Evolutionary conservation across 2,888 invertebrate species (phyloP).

Genomic region (Clitarchus hookeri): DNA sequence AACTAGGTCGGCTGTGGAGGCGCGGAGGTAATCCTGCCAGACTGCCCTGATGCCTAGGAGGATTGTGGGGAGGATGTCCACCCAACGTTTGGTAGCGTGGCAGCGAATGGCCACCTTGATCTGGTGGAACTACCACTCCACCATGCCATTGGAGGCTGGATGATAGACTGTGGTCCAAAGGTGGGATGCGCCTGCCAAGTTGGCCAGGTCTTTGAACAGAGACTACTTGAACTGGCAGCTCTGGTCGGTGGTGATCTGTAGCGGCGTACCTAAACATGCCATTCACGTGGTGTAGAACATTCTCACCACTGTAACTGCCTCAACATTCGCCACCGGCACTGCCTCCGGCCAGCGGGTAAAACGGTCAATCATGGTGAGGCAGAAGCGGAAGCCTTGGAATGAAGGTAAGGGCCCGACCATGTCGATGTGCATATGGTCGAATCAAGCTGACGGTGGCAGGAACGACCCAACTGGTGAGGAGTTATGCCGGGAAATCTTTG

Average conservation of each 20-base stretch:
- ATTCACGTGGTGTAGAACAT: conserved; percentile 24
- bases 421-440: conserved; percentile 54
- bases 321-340: conserved; percentile 50
- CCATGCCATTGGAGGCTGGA: conserved; percentile 52
- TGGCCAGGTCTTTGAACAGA: conserved; percentile 43
- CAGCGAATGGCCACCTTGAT: conserved; percentile 51
- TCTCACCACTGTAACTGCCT: conserved; percentile 47
- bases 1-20: neutral
- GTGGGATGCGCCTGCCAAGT: too few relatives aligned
- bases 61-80: conserved; percentile 44
- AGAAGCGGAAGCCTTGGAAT: conserved; percentile 42
- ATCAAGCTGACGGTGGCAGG: conserved; percentile 45
- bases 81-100: conserved; percentile 44
- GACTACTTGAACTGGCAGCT: conserved; percentile 51
- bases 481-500: conserved; percentile 49
- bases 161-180: conserved; percentile 50
- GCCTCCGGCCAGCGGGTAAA: conserved; percentile 53
- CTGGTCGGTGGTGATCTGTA: conserved; percentile 51
- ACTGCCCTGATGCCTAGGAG: conserved; percentile 49
- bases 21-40: conserved; percentile 46
- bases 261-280: conserved; percentile 51
- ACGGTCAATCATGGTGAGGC: conserved; percentile 47
- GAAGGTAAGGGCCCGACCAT: conserved; percentile 53
- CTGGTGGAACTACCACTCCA: conserved; percentile 53
- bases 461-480: conserved; percentile 41